Evolutionary conservation across 2,797 vertebrate genomes (phyloP), one percentile per base, ranked within the genome.

Genomic region (Pogonophryne albipinna): DNA sequence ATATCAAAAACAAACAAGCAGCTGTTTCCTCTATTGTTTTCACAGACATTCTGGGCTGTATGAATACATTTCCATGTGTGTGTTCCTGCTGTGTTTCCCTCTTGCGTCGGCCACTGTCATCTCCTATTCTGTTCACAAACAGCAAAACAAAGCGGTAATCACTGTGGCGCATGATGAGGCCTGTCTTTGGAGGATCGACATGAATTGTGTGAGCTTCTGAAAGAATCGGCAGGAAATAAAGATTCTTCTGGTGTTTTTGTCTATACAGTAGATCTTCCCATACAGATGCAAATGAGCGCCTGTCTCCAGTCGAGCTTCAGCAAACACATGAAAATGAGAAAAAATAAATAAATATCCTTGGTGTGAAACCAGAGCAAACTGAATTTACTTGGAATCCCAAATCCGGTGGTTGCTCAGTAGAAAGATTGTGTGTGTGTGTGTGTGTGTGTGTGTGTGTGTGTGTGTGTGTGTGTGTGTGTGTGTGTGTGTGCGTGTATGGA

Each of bases 251-350:
- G 90, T 94, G 90, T 89, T 84, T 91, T 80, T 85, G 84, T 86
- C 88, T 74, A 78, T 90, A 91, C 82, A 84, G 86, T 89, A 85
- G 80, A 78, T 89, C 85, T 88, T 89, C 79, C 88, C 83, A 94
- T 95, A 93, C 93, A 94, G 90, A 95, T 94, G 92, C 85, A 94
- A 95, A 95, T 95, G 89, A 93, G 90, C 2, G 4, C 45, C 44
- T 0, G 78, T 84, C 86, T 90, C 79, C 67, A 79, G 87, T 71
- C 62, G 76, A 84, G 60, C 79, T 84, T 77, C 66, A 57, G 85
- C 83, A 90, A 92, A 93, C 87, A 91, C 91, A 86, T 52, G 65
- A 70, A 82, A 66, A 85, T 42, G 45, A 74, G 69, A 15, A 20
- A 83, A 66, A 72, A 65, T 7, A 79, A 75, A 79, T 80, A 52